A percentile compares a stretch with the other conserved stretches of the same genome.
These are phyloP conservation scores for Thereuonema tuberculata DNA, from an alignment of 1,140 invertebrate species.

Conservation along the genomic window DNA sequence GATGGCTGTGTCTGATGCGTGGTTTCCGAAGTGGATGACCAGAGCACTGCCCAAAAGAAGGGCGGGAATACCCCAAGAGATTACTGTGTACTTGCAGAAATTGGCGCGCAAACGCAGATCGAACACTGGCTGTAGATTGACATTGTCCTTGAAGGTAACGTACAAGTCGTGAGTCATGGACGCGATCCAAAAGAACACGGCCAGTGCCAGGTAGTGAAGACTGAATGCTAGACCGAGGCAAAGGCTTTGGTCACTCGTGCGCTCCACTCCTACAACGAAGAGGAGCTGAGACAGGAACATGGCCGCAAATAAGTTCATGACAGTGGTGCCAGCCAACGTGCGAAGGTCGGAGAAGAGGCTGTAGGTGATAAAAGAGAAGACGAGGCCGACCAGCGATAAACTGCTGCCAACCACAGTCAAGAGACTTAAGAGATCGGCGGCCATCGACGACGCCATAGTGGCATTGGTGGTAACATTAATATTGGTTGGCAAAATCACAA, in stretches of 20 bases:
- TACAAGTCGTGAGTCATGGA: slow-evolving; percentile 43
- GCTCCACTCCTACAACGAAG: slow-evolving; percentile 52
- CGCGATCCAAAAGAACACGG: slow-evolving; percentile 45
- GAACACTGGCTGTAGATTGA: slow-evolving; percentile 22
- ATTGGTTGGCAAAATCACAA: no score
- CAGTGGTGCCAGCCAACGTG: slow-evolving; percentile 45
- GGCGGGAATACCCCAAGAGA: slow-evolving; percentile 16
- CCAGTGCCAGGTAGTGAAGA: slow-evolving; percentile 44
- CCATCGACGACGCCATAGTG: background rate
- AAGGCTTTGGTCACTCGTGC: slow-evolving; percentile 44
- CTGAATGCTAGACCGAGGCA: slow-evolving; percentile 45
- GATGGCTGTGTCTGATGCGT: background rate
- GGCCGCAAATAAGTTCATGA: slow-evolving; percentile 50
- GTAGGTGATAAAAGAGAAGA: slow-evolving; percentile 55
- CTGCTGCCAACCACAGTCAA: slow-evolving; percentile 49
- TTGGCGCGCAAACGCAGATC: background rate
- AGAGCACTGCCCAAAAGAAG: slow-evolving; percentile 34
- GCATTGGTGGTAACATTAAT: background rate
- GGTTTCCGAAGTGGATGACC: slow-evolving; percentile 13
- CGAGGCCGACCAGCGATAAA: slow-evolving; percentile 48
- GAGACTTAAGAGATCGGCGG: slow-evolving; percentile 26
- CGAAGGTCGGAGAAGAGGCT: slow-evolving; percentile 51
- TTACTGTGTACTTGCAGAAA: background rate
- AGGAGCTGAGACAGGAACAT: slow-evolving; percentile 51
- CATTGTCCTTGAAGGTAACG: slow-evolving; percentile 22